phyloP scores from a whole-genome alignment of 92 coral and sea anemone genomes.

The Zoanthus sansibaricus region DNA sequence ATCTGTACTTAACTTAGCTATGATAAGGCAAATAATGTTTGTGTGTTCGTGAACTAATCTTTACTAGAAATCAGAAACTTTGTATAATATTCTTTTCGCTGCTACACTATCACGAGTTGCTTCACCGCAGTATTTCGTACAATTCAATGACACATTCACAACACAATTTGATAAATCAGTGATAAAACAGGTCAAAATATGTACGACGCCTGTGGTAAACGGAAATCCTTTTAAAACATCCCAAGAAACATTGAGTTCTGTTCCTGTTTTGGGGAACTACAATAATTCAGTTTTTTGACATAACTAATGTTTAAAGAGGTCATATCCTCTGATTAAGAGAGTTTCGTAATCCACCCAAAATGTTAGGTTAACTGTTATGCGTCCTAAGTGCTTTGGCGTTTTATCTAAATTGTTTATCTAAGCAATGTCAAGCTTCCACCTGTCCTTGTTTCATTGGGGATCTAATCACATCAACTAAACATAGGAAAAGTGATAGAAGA shows the following conservation, averaged over 20 bases:
- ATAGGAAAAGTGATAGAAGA: background rate
- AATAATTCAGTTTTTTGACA: background rate
- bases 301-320: background rate
- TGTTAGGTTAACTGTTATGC: background rate
- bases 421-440: background rate
- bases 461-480: background rate
- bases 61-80: background rate
- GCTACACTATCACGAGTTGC: background rate
- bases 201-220: background rate
- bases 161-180: background rate
- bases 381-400: background rate
- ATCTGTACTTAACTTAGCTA: background rate
- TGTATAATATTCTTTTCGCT: background rate
- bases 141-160: background rate
- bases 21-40: background rate
- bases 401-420: background rate
- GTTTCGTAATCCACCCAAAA: background rate
- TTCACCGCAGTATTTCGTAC: background rate
- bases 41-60: background rate
- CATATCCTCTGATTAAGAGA: background rate
- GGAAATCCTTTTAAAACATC: background rate
- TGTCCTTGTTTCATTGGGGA: background rate
- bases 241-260: background rate
- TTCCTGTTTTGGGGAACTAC: background rate
- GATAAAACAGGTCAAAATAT: background rate